phyloP scores from a whole-genome alignment of 2,888 invertebrate species.

The Galerucella pusilla region DNA sequence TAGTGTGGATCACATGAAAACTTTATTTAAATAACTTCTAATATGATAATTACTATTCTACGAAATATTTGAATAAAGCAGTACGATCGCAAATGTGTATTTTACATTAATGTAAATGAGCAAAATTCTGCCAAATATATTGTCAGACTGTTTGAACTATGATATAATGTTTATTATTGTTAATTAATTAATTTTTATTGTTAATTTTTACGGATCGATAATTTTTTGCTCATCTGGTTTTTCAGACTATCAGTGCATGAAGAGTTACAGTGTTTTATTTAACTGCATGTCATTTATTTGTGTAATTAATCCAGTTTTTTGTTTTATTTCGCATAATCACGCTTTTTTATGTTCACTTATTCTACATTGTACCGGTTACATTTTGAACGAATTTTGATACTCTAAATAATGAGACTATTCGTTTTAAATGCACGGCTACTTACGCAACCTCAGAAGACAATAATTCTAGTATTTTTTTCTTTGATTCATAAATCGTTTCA shows the following conservation, averaged over 20 bases:
- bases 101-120: too few species aligned
- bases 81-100: too few species aligned
- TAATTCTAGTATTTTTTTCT: neutral
- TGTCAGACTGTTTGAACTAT: too few species aligned
- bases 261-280: conserved; percentile 17
- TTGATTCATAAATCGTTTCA: neutral
- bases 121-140: too few species aligned
- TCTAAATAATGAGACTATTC: neutral
- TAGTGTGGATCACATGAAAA: too few species aligned
- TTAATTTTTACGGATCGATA: neutral
- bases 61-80: too few species aligned
- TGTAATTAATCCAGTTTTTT: conserved; percentile 22
- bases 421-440: conserved; percentile 3
- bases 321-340: conserved; percentile 12
- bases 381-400: neutral
- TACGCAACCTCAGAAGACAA: neutral
- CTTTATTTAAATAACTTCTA: too few species aligned
- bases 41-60: too few species aligned
- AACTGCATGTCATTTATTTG: conserved; percentile 23
- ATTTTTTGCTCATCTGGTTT: conserved; percentile 8
- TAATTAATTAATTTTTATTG: neutral
- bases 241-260: conserved; percentile 17
- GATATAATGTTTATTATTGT: neutral
- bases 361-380: neutral
- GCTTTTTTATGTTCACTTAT: neutral